Percentiles rank a stretch among this genome's conserved stretches.
These are phyloP conservation scores for Agrypnus murinus DNA, from an alignment of 2,888 invertebrate genomes.

Conservation along the genomic window DNA sequence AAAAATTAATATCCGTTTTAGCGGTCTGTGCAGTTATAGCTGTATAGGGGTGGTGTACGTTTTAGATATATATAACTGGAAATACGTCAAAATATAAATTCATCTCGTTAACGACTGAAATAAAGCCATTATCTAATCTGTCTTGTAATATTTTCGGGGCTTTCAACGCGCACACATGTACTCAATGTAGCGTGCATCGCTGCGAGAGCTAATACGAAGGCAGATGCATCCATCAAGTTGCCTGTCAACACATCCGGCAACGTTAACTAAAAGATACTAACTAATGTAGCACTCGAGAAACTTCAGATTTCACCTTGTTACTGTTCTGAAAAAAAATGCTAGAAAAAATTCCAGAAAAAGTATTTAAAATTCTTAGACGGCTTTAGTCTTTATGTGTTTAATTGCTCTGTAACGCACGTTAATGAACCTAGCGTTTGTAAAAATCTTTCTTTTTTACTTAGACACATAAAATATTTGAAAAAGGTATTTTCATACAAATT, in stretches of 20 bases:
- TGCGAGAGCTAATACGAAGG: conserved; percentile 46
- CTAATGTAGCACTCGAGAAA: conserved; percentile 47
- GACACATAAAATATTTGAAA: too few relatives aligned
- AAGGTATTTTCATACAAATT: too few relatives aligned
- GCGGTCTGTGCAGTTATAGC: too few relatives aligned
- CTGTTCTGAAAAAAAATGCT: conserved; percentile 21
- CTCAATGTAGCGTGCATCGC: conserved; percentile 52
- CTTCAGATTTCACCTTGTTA: conserved; percentile 38
- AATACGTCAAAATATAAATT: conserved; percentile 40
- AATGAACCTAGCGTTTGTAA: too few relatives aligned
- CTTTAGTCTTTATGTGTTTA: too few relatives aligned
- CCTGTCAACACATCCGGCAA: conserved; percentile 54
- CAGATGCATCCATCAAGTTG: conserved; percentile 54
- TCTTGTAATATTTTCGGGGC: conserved; percentile 55
- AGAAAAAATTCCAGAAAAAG: background rate
- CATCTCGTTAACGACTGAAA: conserved; percentile 53
- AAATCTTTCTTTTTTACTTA: too few relatives aligned
- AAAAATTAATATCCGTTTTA: conserved; percentile 33
- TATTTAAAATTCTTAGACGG: too few relatives aligned
- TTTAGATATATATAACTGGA: background rate
- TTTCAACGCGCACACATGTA: conserved; percentile 53
- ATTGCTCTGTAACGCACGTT: too few relatives aligned
- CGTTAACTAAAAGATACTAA: conserved; percentile 50
- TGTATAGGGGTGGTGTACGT: background rate
- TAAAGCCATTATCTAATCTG: conserved; percentile 57